Base-by-base conservation (phyloP, 1,140 invertebrate species). In the Drosophila mauritiana region DNA sequence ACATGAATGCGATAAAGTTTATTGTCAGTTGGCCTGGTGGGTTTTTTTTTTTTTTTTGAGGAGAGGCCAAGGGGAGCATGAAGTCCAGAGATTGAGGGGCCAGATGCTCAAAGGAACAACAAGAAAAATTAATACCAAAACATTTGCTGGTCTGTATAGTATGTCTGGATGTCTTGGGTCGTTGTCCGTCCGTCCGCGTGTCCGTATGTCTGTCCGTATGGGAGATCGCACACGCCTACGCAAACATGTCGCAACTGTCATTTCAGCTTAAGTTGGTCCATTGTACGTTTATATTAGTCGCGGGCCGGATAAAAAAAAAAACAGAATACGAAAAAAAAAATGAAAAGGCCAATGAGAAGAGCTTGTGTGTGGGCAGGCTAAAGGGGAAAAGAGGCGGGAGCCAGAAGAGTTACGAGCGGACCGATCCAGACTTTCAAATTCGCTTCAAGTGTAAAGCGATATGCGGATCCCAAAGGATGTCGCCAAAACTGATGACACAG, bases 231-330 rank as follows among this genome's bases (percentile, higher is more conserved):
- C 84, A 88, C 89, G 83, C 89, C 89, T 85, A 91, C 89, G 79
- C 90, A 89, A 89, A 85, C 89, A 91, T 91, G 89, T 91, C 89
- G 84, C 89, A 91, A 91, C 78, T 91, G 89, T 86, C 90, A 91
- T 91, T 91, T 91, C 82, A 78, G 89, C 89, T 91, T 91, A 91
- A 86, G 73, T 91, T 88, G 74, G 84, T 75, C 89, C 84, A 86
- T 89, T 90, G 85, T 91, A 91, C 81, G 81, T 91, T 89, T 91
- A 88, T 91, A 91, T 91, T 91, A 89, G 89, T 89, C 81, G 85
- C 69, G 68, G 65, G 69, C 59, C 69, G 58, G 69, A 53, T 62
- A 88, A 59, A 80, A 74, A 82, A 82, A 82, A 82, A 40, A 39
- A 25, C 31, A 0, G 22, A 20, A 27, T 13, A 20, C 11, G 10